Percentiles rank a stretch among this genome's conserved stretches.
phyloP scores from a whole-genome alignment of 2,797 vertebrate species.

The Esox masquinongy region DNA sequence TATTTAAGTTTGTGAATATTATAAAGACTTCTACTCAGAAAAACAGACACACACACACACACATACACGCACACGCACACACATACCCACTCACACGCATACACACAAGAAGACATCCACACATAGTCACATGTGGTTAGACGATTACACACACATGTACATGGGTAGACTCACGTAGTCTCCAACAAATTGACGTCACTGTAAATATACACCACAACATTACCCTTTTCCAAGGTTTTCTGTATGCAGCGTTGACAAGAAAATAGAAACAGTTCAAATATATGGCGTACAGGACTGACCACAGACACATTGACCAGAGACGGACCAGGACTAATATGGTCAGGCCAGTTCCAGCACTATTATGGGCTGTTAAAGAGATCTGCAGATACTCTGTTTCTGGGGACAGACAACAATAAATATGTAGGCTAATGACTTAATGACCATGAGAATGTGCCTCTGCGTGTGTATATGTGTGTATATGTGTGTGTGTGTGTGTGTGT shows the following conservation, averaged over 20 bases:
- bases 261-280: slow-evolving; percentile 23
- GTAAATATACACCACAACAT: not conserved
- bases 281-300: too few species aligned
- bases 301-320: not conserved
- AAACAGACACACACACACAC: slow-evolving; percentile 17
- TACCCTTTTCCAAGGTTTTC: not conserved
- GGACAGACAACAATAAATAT: slow-evolving; percentile 71
- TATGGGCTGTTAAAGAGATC: not conserved
- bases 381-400: slow-evolving; percentile 48
- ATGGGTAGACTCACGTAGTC: not conserved
- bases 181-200: not conserved
- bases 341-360: slow-evolving; percentile 1
- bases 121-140: not conserved
- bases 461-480: slow-evolving; percentile 42
- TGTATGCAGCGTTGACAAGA: not conserved
- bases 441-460: slow-evolving; percentile 61
- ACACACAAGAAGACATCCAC: not conserved
- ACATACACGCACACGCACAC: slow-evolving; percentile 18
- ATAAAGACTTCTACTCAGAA: slow-evolving; percentile 10
- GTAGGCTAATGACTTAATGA: slow-evolving; percentile 69
- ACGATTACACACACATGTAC: not conserved
- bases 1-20: slow-evolving; percentile 32
- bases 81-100: slow-evolving; percentile 15
- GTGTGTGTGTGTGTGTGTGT: slow-evolving; percentile 37
- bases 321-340: slow-evolving; percentile 58